phyloP scores from a whole-genome alignment of 2,113 vertebrate genomes.

The Nicator chloris region DNA sequence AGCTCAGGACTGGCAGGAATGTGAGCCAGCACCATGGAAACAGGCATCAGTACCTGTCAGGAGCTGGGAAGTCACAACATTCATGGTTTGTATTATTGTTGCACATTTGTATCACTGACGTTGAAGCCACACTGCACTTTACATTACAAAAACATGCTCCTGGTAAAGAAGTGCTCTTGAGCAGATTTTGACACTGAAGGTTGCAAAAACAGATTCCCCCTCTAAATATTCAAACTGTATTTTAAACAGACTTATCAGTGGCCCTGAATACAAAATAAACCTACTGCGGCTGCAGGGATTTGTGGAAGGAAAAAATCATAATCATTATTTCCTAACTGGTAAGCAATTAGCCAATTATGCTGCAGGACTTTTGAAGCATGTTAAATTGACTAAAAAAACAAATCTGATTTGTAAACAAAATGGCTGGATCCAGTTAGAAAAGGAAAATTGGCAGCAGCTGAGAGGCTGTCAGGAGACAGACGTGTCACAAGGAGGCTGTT shows the following conservation, averaged over 20 bases:
- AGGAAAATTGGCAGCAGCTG: conserved; percentile 33
- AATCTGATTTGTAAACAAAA: conserved; percentile 51
- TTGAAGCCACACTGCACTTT: neutral
- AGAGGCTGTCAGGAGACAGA: neutral
- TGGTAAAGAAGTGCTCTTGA: neutral
- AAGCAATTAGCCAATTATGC: conserved; percentile 38
- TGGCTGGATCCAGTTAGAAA: conserved; percentile 21
- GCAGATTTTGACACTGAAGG: neutral
- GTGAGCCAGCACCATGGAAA: conserved; percentile 45
- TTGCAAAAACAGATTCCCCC: neutral
- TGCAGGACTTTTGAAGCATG: conserved; percentile 1
- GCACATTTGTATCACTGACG: neutral
- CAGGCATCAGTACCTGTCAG: conserved; percentile 43
- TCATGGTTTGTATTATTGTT: neutral
- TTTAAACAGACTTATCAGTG: neutral
- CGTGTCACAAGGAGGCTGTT: neutral
- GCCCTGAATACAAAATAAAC: neutral
- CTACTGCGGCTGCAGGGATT: neutral
- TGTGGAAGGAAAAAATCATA: neutral
- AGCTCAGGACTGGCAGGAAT: conserved; percentile 24
- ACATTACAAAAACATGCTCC: neutral
- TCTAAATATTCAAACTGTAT: neutral
- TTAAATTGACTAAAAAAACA: conserved; percentile 34
- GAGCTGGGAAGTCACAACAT: neutral
- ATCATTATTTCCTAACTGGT: neutral